These are phyloP conservation scores for Cheilosia urbana DNA, from an alignment of 2,888 invertebrate genomes.

Conservation along the genomic window DNA sequence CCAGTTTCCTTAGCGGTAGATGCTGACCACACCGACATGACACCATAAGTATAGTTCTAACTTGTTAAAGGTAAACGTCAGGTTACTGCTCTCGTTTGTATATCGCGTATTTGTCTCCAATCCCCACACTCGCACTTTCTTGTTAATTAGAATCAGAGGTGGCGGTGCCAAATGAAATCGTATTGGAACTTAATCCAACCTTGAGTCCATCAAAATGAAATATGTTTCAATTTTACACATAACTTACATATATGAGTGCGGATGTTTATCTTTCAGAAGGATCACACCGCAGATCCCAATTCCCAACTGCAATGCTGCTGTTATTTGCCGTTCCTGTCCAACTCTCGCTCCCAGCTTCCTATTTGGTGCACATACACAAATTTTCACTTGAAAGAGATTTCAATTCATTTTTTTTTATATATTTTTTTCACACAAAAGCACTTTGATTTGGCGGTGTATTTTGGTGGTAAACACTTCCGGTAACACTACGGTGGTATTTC, in stretches of 20 bases:
- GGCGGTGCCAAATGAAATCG: not conserved
- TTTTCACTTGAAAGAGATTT: constrained; percentile 62
- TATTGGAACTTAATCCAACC: constrained; percentile 25
- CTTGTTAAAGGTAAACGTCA: not conserved
- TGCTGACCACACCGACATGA: not conserved
- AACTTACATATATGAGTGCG: constrained; percentile 32
- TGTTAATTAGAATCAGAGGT: not conserved
- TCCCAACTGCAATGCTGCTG: constrained; percentile 17
- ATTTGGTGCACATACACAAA: constrained; percentile 74
- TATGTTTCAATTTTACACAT: not conserved
- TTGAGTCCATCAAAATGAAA: constrained; percentile 20
- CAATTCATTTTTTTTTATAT: constrained; percentile 23
- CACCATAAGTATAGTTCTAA: not conserved
- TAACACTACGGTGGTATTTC: constrained; percentile 15
- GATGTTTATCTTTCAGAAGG: constrained; percentile 28
- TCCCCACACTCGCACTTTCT: constrained; percentile 51
- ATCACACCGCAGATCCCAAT: not conserved
- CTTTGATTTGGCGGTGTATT: constrained; percentile 9
- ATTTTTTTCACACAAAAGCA: constrained; percentile 41
- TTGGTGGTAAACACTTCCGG: constrained; percentile 33
- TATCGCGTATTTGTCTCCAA: not conserved
- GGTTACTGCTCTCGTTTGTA: constrained; percentile 7
- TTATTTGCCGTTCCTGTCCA: constrained; percentile 36
- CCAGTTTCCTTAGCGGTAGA: constrained; percentile 53
- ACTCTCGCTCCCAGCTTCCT: constrained; percentile 61